phyloP scores from a whole-genome alignment of 2,888 invertebrate genomes.

The Agrypnus murinus region DNA sequence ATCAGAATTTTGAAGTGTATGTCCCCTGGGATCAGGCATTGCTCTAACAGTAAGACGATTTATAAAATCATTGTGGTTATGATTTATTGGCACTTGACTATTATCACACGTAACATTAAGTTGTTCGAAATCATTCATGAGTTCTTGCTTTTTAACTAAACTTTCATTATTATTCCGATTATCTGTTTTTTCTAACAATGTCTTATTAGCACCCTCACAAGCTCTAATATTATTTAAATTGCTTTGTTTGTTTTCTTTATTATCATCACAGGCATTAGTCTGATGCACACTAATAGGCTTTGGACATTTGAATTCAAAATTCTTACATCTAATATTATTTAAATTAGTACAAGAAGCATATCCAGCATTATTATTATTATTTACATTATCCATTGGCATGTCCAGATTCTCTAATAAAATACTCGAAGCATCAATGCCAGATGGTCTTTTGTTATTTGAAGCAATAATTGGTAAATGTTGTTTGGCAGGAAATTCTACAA shows the following conservation, averaged over 20 bases:
- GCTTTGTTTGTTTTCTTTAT: conserved; percentile 56
- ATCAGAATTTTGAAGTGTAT: conserved; percentile 52
- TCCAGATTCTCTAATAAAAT: conserved; percentile 62
- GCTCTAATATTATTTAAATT: conserved; percentile 68
- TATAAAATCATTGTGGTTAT: conserved; percentile 46
- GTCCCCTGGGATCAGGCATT: conserved; percentile 75
- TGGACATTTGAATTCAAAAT: conserved; percentile 52
- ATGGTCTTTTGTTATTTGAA: conserved; percentile 62
- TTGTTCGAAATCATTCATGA: conserved; percentile 57
- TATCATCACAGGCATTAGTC: conserved; percentile 51
- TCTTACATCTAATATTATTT: conserved; percentile 58
- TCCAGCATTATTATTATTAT: conserved; percentile 48
- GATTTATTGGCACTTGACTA: conserved; percentile 11
- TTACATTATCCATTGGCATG: conserved; percentile 61
- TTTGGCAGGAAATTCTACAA: conserved; percentile 81
- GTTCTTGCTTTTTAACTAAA: conserved; percentile 21
- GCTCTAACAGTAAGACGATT: conserved; percentile 78
- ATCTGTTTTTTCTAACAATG: conserved; percentile 24
- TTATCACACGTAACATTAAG: conserved; percentile 8
- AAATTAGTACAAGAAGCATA: conserved; percentile 42
- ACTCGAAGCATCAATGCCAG: conserved; percentile 66
- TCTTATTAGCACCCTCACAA: conserved; percentile 60
- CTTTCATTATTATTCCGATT: background rate
- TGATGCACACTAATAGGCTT: conserved; percentile 46
- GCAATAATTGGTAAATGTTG: conserved; percentile 61